Percentiles rank a stretch among this genome's conserved stretches.
Conservation (phyloP, 92 coral and sea anemone species). For the Heliopora coerulea region DNA sequence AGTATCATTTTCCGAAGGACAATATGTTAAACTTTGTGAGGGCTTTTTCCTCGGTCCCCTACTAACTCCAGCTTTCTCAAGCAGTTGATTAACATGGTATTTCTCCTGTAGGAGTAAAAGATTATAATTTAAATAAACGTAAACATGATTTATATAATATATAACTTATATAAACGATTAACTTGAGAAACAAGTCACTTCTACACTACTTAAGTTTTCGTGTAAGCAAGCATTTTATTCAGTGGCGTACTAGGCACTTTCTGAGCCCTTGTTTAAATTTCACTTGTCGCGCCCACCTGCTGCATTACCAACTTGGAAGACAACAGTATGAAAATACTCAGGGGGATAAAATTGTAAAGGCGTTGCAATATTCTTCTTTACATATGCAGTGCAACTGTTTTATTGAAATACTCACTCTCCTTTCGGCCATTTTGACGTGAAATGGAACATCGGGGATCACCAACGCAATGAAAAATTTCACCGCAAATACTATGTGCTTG, state of each 20-base stretch:
- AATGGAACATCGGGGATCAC: constrained; percentile 89
- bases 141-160: no score
- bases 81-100: constrained; percentile 70
- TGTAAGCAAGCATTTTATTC: no score
- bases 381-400: no score
- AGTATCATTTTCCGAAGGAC: background rate
- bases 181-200: no score
- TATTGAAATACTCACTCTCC: constrained; percentile 63
- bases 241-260: no score
- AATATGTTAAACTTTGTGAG: constrained; percentile 22
- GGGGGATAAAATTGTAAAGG: background rate
- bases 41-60: constrained; percentile 83
- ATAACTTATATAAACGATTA: no score
- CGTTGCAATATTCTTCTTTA: background rate
- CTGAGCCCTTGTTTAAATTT: no score
- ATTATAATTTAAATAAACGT: no score
- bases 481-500: constrained; percentile 86
- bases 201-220: no score
- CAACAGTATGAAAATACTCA: background rate
- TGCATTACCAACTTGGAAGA: no score
- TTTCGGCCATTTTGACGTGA: constrained; percentile 76
- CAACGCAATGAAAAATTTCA: constrained; percentile 85
- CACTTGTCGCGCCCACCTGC: no score
- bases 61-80: constrained; percentile 83
- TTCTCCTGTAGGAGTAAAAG: constrained; percentile 58